Base-by-base conservation (phyloP, 2,797 vertebrate genomes). In the Microcaecilia unicolor region DNA sequence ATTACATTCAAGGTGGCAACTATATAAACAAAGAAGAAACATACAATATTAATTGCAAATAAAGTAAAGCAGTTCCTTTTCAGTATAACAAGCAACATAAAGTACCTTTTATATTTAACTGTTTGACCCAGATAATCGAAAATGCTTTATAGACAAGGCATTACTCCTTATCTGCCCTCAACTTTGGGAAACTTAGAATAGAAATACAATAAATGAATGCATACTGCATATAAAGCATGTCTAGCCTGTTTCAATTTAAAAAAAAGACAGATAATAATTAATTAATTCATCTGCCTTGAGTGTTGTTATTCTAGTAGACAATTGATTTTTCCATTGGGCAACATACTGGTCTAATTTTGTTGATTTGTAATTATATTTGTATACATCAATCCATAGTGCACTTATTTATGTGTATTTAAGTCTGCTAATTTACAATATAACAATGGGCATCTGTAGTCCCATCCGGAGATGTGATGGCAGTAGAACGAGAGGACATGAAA, bases 171-270 rank as follows among this genome's bases (percentile, higher is more conserved):
- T 33, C 21, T 51, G 19, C 25, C n/a, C n/a, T n/a, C n/a, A n/a
- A n/a, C n/a, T n/a, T n/a, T 55, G 46, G 37, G 33, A 47, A 25
- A 17, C 28, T 41, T n/a, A n/a, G n/a, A n/a, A n/a, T n/a, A n/a
- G n/a, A n/a, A n/a, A n/a, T n/a, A n/a, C n/a, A n/a, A n/a, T n/a
- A n/a, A n/a, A n/a, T n/a, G n/a, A n/a, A n/a, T n/a, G n/a, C n/a
- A n/a, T n/a, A n/a, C n/a, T n/a, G 59, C 47, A 22, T 44, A n/a
- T n/a, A n/a, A 51, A 25, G 37, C 47, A 49, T 27, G 51, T 9
- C 18, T 1, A 7, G 25, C 16, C 35, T 52, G 50, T 39, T 44
- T 31, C 37, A 44, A 38, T 18, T 19, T 31, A 9, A 19, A 42
- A 22, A 43, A 49, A 29, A 48, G 48, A 8, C 16, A 37, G 34